Base-by-base conservation (phyloP, 2,888 invertebrate genomes). In the Polydrusus pterygomalis region DNA sequence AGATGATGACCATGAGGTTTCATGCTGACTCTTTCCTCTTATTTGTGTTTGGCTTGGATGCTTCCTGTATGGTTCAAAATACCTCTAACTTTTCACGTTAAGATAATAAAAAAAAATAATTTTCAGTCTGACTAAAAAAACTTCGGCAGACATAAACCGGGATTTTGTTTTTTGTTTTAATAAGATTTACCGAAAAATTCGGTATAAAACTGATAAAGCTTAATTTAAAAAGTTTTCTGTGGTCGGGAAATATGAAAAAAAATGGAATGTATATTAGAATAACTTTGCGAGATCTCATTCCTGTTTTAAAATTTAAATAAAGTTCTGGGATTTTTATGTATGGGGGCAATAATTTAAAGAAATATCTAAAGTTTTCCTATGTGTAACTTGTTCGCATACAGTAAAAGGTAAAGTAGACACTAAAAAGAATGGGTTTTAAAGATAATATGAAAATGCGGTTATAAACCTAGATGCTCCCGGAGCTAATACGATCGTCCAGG, bases 221-320 rank as follows among this genome's bases (percentile, higher is more conserved):
- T 60, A 60, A 60, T 60, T 38, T 60, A 38, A 17, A 60, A 60
- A 60, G 17, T 60, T 60, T 25, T 25, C 25, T 7, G 11, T 1
- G 38, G 15, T 38, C 58, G 34, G 13, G 38, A 38, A 60, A 60
- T 30, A 60, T 15, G 15, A 34, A 58, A 58, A 38, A 60, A 60
- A 18, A 2, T 17, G 9, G 15, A 38, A 60, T 38, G 38, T 60
- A 60, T 60, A 60, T 60, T 60, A 60, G 58, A 30, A 60, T 60
- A 38, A 60, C 58, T 60, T 38, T 38, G 17, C 38, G 38, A 11
- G 2, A 60, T 38, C 38, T 60, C 17, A 60, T 60, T 60, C 58
- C 38, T 38, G 58, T 60, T 60, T 60, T 60, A 60, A 60, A 60
- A 60, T 60, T 60, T 60, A 38, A 38, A 60, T 38, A 38, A 38